A percentile compares a stretch with the other conserved stretches of the same genome.
Evolutionary conservation across 2,797 vertebrate species (phyloP).

Genomic region (Pangasius larnaudii): DNA sequence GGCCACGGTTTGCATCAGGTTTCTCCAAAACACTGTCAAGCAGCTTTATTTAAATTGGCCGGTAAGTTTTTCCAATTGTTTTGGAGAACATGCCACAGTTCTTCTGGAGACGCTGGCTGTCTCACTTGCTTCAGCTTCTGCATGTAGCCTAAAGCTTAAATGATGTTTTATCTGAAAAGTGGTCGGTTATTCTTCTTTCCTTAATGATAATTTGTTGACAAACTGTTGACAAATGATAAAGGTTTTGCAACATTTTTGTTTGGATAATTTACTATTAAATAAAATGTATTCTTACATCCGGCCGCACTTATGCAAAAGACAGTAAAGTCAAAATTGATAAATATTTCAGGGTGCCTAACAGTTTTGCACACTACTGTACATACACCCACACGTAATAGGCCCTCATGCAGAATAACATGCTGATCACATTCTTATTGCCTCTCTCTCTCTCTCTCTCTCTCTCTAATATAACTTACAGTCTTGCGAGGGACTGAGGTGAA

Average conservation of each 20-base stretch:
- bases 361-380: conserved; percentile 8
- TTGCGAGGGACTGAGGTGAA: neutral
- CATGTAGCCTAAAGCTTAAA: neutral
- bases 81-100: neutral
- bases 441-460: neutral
- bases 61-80: neutral
- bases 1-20: neutral
- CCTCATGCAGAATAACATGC: conserved; percentile 7
- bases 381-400: conserved; percentile 38
- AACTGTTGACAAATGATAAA: too few relatives aligned
- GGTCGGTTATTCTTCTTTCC: neutral
- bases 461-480: neutral
- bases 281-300: neutral
- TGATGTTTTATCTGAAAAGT: neutral
- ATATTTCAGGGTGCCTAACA: neutral
- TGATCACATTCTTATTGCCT: conserved; percentile 5
- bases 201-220: neutral
- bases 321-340: neutral
- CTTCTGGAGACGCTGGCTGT: neutral
- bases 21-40: neutral
- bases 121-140: neutral
- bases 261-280: neutral
- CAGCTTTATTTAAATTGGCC: neutral
- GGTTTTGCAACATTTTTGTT: neutral
- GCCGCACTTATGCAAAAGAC: neutral